Conservation (phyloP, 92 coral and sea anemone genomes). For the Phymanthus crucifer region DNA sequence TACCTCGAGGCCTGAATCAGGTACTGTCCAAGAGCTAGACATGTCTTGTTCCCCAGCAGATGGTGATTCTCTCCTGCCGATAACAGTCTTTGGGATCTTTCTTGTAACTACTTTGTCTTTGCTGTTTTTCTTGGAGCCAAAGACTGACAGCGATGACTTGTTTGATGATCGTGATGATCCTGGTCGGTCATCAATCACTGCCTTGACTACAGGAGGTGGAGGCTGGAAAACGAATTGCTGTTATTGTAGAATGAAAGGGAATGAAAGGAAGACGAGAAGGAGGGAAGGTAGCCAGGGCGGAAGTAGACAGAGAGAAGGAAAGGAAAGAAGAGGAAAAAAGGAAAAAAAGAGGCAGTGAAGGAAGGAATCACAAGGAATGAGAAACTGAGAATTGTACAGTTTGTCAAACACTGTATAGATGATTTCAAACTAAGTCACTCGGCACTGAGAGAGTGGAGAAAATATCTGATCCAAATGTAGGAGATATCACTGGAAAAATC, state of each 20-base stretch:
- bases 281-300: background rate
- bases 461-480: no score
- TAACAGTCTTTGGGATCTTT: constrained; percentile 23
- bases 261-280: background rate
- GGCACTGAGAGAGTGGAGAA: no score
- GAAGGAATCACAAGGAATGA: background rate
- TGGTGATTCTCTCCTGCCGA: constrained; percentile 17
- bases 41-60: constrained; percentile 26
- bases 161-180: constrained; percentile 57
- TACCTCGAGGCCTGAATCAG: constrained; percentile 79
- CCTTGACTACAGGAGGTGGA: constrained; percentile 83
- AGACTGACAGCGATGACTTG: constrained; percentile 57
- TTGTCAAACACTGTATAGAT: no score
- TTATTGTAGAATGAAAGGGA: no score
- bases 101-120: constrained; percentile 57
- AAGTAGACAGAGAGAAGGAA: no score
- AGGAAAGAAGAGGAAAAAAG: no score
- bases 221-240: constrained; percentile 55
- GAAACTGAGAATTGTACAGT: background rate
- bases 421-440: no score
- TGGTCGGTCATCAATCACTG: constrained; percentile 74
- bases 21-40: constrained; percentile 58
- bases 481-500: no score
- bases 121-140: constrained; percentile 48
- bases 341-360: no score